Percentiles rank a stretch among this genome's conserved stretches.
Evolutionary conservation across 2,888 invertebrate genomes (phyloP).

Genomic region (Drosophila melanosoma): DNA sequence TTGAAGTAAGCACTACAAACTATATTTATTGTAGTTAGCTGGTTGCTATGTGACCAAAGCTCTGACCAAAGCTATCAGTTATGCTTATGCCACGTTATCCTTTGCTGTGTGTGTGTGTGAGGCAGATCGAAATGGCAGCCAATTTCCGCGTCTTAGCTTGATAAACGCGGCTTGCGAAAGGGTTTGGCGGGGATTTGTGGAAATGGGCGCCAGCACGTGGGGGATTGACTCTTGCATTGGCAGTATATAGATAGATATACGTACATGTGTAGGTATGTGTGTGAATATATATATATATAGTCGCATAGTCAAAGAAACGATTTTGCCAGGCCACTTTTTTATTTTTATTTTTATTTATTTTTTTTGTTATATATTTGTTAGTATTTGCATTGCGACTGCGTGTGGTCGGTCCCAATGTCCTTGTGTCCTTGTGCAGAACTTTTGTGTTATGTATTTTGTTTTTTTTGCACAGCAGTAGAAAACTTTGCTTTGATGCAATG

Average conservation of each 20-base stretch:
- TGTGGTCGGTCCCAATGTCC: conserved; percentile 43
- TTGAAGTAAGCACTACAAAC: background rate
- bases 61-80: conserved; percentile 52
- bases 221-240: conserved; percentile 29
- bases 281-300: conserved; percentile 16
- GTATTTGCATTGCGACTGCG: conserved; percentile 75
- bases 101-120: conserved; percentile 5
- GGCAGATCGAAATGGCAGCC: conserved; percentile 67
- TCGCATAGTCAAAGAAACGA: conserved; percentile 56
- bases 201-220: conserved; percentile 46
- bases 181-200: conserved; percentile 19
- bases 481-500: conserved; percentile 80
- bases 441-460: conserved; percentile 34
- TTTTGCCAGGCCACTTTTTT: conserved; percentile 60
- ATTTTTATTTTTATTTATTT: background rate
- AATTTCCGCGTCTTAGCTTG: conserved; percentile 67
- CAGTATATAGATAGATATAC: background rate
- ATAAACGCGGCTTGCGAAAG: conserved; percentile 48
- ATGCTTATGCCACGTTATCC: conserved; percentile 45
- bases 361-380: conserved; percentile 2
- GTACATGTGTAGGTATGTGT: background rate
- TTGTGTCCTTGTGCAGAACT: conserved; percentile 49
- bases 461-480: conserved; percentile 58
- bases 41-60: conserved; percentile 19
- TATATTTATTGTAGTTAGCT: conserved; percentile 6